Base-by-base conservation (phyloP, 2,797 vertebrate genomes). In the Ispidina lecontei region DNA sequence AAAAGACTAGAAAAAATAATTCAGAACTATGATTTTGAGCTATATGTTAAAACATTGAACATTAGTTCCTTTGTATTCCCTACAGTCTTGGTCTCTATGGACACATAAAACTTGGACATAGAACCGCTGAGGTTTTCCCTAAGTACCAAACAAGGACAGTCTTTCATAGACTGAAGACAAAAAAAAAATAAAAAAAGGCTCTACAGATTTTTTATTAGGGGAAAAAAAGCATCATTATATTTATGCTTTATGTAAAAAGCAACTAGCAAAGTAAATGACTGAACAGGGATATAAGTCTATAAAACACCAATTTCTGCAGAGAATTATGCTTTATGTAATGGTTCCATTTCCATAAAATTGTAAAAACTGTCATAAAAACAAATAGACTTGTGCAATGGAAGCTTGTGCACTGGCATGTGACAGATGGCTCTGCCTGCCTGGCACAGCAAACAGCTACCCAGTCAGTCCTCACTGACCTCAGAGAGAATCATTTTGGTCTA, bases 321-420 rank as follows among this genome's bases (percentile, higher is more conserved):
- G 81, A 74, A 74, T 84, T 73, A 83, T 39, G 62, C 25, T 79
- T 93, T 87, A 68, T 63, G 43, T 76, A 86, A 88, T 88, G 76
- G 69, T 49, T 81, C 52, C 6, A 87, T 94, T 93, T 79, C 74
- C 77, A 91, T 90, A 43, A 95, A 65, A 81, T 46, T 90, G 49
- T 58, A 60, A 91, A 93, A 94, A 93, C 15, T 75, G 47, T 82
- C 65, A 78, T 78, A 86, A 86, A 84, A 87, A 43, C 52, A 92
- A 87, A 64, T 72, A 39, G 87, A 87, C 67, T 94, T 84, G 51
- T 65, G 59, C 84, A 90, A 84, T 39, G 0, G 0, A 69, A 55
- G 55, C 65, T 67, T 96, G 80, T 68, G 64, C 86, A 69, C 26
- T 84, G 92, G 89, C 88, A 79, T 62, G 51, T 90, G 92, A 92